These are phyloP conservation scores for Nibea coibor DNA, from an alignment of 2,113 vertebrate species.

Conservation along the genomic window DNA sequence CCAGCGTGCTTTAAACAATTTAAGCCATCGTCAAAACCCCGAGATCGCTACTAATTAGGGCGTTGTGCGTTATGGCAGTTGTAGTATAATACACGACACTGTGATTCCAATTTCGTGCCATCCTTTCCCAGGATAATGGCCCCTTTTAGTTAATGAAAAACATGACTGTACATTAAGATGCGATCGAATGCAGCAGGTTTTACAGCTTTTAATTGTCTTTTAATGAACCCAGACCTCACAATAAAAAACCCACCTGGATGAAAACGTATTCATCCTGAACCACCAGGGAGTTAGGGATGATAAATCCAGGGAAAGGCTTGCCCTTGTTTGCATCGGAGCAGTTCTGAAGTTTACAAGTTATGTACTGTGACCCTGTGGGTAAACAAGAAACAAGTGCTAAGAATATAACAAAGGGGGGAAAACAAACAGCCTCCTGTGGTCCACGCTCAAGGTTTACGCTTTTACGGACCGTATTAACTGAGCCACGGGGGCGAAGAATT, in stretches of 20 bases:
- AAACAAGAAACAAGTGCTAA: slow-evolving; percentile 65
- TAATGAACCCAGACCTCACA: slow-evolving; percentile 76
- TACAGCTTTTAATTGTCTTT: slow-evolving; percentile 78
- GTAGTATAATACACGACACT: slow-evolving; percentile 45
- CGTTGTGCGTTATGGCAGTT: slow-evolving; percentile 29
- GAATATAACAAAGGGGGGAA: slow-evolving; percentile 46
- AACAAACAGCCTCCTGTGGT: slow-evolving; percentile 46
- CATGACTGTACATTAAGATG: slow-evolving; percentile 69
- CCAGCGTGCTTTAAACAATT: slow-evolving; percentile 37
- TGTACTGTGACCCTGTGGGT: slow-evolving; percentile 91
- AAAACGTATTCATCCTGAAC: slow-evolving; percentile 97
- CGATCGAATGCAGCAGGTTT: slow-evolving; percentile 58
- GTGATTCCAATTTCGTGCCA: slow-evolving; percentile 57
- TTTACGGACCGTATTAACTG: slow-evolving; percentile 44
- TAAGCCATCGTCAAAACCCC: slow-evolving; percentile 42
- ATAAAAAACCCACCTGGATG: slow-evolving; percentile 90
- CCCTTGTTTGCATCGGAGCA: slow-evolving; percentile 90
- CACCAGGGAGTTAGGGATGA: slow-evolving; percentile 92
- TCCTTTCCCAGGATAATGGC: slow-evolving; percentile 66
- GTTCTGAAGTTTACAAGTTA: slow-evolving; percentile 94
- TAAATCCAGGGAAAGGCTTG: slow-evolving; percentile 93
- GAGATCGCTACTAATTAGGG: slow-evolving; percentile 48
- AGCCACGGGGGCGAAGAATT: slow-evolving; percentile 50
- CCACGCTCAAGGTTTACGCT: slow-evolving; percentile 58
- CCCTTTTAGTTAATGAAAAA: slow-evolving; percentile 76